phyloP scores from a whole-genome alignment of 1,140 invertebrate genomes.

The Aphaenogaster ashmeadi region DNA sequence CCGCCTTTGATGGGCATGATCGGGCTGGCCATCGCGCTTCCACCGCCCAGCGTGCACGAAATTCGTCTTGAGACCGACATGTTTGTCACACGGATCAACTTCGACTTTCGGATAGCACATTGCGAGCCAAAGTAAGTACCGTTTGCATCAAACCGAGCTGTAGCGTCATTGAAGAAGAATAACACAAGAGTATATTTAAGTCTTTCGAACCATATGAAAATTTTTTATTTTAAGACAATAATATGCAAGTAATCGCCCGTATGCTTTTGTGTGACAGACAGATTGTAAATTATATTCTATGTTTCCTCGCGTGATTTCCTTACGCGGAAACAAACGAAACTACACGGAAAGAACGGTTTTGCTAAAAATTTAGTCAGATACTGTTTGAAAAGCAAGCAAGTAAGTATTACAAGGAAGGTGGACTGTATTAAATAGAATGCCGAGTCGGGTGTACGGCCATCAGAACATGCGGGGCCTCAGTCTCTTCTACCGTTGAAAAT shows the following conservation, averaged over 20 bases:
- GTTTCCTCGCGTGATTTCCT: neutral
- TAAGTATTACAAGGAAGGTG: too few species aligned
- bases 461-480: too few species aligned
- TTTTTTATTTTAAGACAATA: neutral
- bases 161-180: neutral
- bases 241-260: too few species aligned
- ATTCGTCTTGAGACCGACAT: constrained; percentile 98
- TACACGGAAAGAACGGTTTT: neutral
- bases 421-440: too few species aligned
- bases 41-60: constrained; percentile 98
- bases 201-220: neutral
- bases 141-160: too few species aligned
- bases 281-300: neutral
- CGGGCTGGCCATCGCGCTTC: constrained; percentile 97
- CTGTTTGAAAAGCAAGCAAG: too few species aligned
- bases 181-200: neutral
- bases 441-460: too few species aligned
- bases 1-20: constrained; percentile 97
- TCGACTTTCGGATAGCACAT: constrained; percentile 98
- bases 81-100: constrained; percentile 98
- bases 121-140: constrained; percentile 96
- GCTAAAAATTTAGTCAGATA: too few species aligned
- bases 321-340: neutral
- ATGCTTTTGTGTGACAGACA: neutral
- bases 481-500: too few species aligned